Evolutionary conservation across 2,888 invertebrate species (phyloP).

Genomic region (Odontomyia ornata): DNA sequence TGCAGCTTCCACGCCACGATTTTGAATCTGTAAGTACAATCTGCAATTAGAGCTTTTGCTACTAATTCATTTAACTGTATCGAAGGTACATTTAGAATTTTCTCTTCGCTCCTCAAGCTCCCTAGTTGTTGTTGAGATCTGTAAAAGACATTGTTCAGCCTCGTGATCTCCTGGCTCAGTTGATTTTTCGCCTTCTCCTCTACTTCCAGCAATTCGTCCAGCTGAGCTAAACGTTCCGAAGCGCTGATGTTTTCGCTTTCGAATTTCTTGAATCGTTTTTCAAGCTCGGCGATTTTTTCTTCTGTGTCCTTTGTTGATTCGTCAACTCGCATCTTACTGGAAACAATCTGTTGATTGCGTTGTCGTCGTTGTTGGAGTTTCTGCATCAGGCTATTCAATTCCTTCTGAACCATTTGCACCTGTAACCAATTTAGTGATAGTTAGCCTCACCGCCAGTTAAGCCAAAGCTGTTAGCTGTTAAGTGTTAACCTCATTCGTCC

Average conservation of each 20-base stretch:
- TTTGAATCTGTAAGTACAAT: slow-evolving; percentile 53
- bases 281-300: slow-evolving; percentile 52
- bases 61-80: not conserved
- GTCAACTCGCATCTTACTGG: slow-evolving; percentile 54
- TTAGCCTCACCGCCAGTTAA: no score
- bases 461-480: not conserved
- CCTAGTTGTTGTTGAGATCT: slow-evolving; percentile 59
- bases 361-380: slow-evolving; percentile 58
- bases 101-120: slow-evolving; percentile 57
- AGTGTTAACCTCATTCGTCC: slow-evolving; percentile 64
- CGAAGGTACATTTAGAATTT: slow-evolving; percentile 53
- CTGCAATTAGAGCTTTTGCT: not conserved
- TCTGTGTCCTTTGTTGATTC: slow-evolving; percentile 54
- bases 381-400: slow-evolving; percentile 58
- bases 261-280: slow-evolving; percentile 55
- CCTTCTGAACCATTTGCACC: slow-evolving; percentile 58
- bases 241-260: slow-evolving; percentile 58
- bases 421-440: slow-evolving; percentile 49
- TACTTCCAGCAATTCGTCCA: slow-evolving; percentile 61
- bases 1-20: slow-evolving; percentile 54
- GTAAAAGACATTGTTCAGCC: slow-evolving; percentile 58
- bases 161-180: slow-evolving; percentile 57
- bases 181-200: slow-evolving; percentile 57
- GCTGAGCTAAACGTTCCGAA: slow-evolving; percentile 58
- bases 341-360: slow-evolving; percentile 57